Base-by-base conservation (phyloP, 2,888 invertebrate species). In the Ectropis crepuscularia region DNA sequence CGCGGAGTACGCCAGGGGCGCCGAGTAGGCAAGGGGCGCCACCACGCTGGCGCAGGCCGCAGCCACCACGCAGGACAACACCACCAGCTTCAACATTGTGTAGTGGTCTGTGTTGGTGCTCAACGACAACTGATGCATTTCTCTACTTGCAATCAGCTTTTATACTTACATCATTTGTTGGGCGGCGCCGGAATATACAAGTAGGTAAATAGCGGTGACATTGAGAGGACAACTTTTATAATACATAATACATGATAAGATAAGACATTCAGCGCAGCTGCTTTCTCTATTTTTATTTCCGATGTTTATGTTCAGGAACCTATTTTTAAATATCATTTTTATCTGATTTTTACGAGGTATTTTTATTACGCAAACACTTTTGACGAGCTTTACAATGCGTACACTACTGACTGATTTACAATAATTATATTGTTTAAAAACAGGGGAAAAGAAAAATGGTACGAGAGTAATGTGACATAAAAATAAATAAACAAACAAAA, bases 31-130 rank as follows among this genome's bases (percentile, higher is more conserved):
- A 53, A 69, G 53, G 57, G 53, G 73, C 63, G 65, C 72, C 61
- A 78, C 36, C 37, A 74, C 72, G 50, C 76, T 65, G 12, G 95
- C 94, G 65, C 91, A 89, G 72, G 91, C 94, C 73, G 93, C 87
- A 73, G 94, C 94, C 85, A 95, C 73, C 75, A 95, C 82, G 88
- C 94, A 94, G 80, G 93, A 94, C 90, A 95, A 94, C 86, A 94
- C 94, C 92, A 94, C 94, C 93, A 93, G 84, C 81, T 92, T 92
- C 84, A 92, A 80, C 93, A 93, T 93, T 74, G 78, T 89, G 85
- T 77, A 81, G 80, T 84, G 90, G 90, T 90, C 90, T 92, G 91
- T 91, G 89, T 89, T 88, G 83, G 60, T 78, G 65, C 74, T 78
- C 63, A 70, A 65, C 73, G 75, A 82, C 83, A 78, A 90, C 90